Percentiles rank a stretch among this genome's conserved stretches.
These are phyloP conservation scores for Ophonus ardosiacus DNA, from an alignment of 2,888 invertebrate species.

Conservation along the genomic window DNA sequence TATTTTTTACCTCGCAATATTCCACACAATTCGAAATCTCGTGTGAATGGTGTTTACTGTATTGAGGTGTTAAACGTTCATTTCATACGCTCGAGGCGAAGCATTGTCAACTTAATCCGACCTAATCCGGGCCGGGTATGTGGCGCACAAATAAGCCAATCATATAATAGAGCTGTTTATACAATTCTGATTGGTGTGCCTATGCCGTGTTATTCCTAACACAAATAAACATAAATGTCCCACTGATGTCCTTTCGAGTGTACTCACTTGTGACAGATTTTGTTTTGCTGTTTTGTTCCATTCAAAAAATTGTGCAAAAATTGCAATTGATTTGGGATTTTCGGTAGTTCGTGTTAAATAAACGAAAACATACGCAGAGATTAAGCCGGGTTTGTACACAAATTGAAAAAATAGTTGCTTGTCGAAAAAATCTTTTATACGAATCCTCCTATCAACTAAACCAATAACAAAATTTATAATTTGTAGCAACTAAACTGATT, in stretches of 20 bases:
- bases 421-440: no score
- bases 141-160: slow-evolving; percentile 54
- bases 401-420: not conserved
- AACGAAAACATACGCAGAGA: slow-evolving; percentile 14
- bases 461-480: no score
- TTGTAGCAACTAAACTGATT: no score
- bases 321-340: slow-evolving; percentile 40
- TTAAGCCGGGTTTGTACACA: not conserved
- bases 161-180: slow-evolving; percentile 59
- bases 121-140: slow-evolving; percentile 46
- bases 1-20: slow-evolving; percentile 43
- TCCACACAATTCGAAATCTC: slow-evolving; percentile 46
- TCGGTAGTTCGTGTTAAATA: slow-evolving; percentile 20
- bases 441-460: no score
- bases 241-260: slow-evolving; percentile 32
- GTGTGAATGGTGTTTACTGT: slow-evolving; percentile 42
- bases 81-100: slow-evolving; percentile 46
- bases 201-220: slow-evolving; percentile 38
- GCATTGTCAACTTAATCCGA: slow-evolving; percentile 24
- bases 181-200: slow-evolving; percentile 55
- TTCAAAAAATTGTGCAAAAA: slow-evolving; percentile 39
- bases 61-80: slow-evolving; percentile 56
- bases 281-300: slow-evolving; percentile 18
- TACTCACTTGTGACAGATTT: slow-evolving; percentile 47
- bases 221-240: slow-evolving; percentile 46